phyloP scores from a whole-genome alignment of 2,113 vertebrate genomes.

The Grus americana region DNA sequence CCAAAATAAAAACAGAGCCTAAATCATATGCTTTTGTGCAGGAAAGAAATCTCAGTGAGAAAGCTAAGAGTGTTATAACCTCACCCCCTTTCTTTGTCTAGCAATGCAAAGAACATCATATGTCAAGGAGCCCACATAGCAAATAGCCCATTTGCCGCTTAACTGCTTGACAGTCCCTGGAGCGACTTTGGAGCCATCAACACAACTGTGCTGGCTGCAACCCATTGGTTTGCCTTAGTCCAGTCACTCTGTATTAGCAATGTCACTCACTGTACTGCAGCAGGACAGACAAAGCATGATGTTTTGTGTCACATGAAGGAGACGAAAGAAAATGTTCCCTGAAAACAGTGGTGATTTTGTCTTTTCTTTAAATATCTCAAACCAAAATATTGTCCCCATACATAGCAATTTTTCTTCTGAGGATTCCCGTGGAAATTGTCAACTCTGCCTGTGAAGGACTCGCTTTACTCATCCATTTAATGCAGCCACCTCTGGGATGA shows the following conservation, averaged over 20 bases:
- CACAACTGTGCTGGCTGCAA: not conserved
- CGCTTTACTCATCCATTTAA: not conserved
- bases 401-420: not conserved
- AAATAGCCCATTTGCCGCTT: not conserved
- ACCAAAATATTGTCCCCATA: not conserved
- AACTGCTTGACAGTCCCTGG: constrained; percentile 3
- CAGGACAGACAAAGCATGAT: not conserved
- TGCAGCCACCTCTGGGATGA: not conserved
- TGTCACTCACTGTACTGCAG: not conserved
- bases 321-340: not conserved
- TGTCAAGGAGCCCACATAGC: not conserved
- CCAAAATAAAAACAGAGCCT: constrained; percentile 16
- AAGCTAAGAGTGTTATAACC: not conserved
- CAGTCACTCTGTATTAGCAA: constrained; percentile 7
- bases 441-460: not conserved
- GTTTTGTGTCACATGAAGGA: not conserved
- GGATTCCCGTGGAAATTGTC: not conserved
- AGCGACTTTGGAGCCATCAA: not conserved
- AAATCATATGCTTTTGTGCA: not conserved
- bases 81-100: not conserved
- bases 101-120: not conserved
- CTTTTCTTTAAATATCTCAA: not conserved
- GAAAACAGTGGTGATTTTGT: not conserved
- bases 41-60: not conserved
- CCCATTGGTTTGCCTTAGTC: not conserved